Percentiles rank a stretch among this genome's conserved stretches.
Evolutionary conservation across 2,113 vertebrate genomes (phyloP).

Genomic region (Bothrops jararaca): DNA sequence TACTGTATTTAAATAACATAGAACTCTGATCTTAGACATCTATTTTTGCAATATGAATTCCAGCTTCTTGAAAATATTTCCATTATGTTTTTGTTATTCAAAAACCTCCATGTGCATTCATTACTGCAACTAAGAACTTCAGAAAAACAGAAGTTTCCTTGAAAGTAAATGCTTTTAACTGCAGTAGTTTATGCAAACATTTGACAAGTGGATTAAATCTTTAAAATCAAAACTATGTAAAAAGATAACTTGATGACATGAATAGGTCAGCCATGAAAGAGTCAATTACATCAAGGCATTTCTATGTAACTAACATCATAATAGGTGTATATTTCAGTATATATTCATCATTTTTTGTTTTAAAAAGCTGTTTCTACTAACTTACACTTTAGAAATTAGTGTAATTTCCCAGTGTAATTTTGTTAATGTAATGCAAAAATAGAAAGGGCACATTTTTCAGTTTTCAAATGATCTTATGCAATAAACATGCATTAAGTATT

Average conservation of each 20-base stretch:
- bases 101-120: not conserved
- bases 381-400: slow-evolving; percentile 27
- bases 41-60: not conserved
- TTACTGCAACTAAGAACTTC: not conserved
- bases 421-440: slow-evolving; percentile 27
- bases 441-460: slow-evolving; percentile 30
- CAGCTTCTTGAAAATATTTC: not conserved
- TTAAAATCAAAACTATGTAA: slow-evolving; percentile 47
- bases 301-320: slow-evolving; percentile 3
- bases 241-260: slow-evolving; percentile 27
- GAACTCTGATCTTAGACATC: not conserved
- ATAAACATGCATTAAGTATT: not conserved
- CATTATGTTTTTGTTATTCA: not conserved
- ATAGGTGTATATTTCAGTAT: slow-evolving; percentile 3
- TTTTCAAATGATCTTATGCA: slow-evolving; percentile 4
- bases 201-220: slow-evolving; percentile 32
- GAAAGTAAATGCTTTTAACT: slow-evolving; percentile 35
- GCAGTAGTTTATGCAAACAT: not conserved
- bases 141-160: slow-evolving; percentile 1
- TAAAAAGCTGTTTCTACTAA: slow-evolving; percentile 23
- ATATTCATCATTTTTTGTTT: slow-evolving; percentile 21
- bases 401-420: slow-evolving; percentile 17
- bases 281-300: slow-evolving; percentile 26
- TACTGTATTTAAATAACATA: not conserved
- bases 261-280: slow-evolving; percentile 9